Conservation (phyloP, 1,140 invertebrate species). For the Zaprionus tsacasi region DNA sequence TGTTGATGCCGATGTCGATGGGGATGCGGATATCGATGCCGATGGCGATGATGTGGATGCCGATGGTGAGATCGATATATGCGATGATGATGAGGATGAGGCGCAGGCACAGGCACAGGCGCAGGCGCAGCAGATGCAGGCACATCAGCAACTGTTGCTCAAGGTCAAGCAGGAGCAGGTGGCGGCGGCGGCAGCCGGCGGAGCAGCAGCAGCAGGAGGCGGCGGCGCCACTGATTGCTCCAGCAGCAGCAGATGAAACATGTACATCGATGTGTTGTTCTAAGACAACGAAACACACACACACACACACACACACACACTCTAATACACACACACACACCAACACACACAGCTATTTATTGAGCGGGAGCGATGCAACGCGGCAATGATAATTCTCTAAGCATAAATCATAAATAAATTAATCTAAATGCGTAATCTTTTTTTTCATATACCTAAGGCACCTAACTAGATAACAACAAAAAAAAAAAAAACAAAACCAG, state of each 20-base stretch:
- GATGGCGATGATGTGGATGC: conserved; percentile 60
- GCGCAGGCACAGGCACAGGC: conserved; percentile 41
- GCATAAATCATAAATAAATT: conserved; percentile 40
- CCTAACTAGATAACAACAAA: conserved; percentile 16
- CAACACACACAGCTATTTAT: conserved; percentile 33
- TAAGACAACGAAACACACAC: conserved; percentile 43
- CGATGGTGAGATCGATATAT: conserved; percentile 77
- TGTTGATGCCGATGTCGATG: conserved; percentile 1
- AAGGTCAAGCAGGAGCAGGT: conserved; percentile 75
- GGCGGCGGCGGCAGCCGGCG: conserved; percentile 20
- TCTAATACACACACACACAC: not conserved
- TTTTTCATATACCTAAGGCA: conserved; percentile 73
- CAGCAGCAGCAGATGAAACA: conserved; percentile 77
- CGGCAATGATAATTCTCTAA: conserved; percentile 57
- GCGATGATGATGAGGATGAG: conserved; percentile 68
- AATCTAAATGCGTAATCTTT: conserved; percentile 47
- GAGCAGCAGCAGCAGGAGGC: conserved; percentile 51
- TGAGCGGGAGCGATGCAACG: conserved; percentile 25
- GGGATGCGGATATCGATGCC: conserved; percentile 26
- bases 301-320: conserved; percentile 2
- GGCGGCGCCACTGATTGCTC: conserved; percentile 27
- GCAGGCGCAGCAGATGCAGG: conserved; percentile 56
- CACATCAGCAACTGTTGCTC: conserved; percentile 70
- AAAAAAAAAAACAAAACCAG: conserved; percentile 24
- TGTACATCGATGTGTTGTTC: conserved; percentile 81